Evolutionary conservation across 30 jellyfish, hydroid and myxozoan genomes (phyloP).

Genomic region (Mastigias papua): DNA sequence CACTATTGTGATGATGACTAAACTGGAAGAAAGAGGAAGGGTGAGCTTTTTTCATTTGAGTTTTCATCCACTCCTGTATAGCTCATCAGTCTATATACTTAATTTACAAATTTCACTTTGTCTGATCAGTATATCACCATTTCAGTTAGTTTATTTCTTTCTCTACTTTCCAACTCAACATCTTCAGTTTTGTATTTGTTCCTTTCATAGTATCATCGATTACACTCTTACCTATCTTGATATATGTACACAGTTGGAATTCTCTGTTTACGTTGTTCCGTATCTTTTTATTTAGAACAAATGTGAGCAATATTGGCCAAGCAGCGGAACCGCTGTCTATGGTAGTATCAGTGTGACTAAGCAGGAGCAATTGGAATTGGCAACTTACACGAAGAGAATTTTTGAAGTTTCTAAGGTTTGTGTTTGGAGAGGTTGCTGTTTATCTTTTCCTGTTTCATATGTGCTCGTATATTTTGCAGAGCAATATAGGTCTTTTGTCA

Average conservation of each 20-base stretch:
- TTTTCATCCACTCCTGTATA: no score
- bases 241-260: not conserved
- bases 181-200: no score
- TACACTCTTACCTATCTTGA: not conserved
- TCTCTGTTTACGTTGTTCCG: not conserved
- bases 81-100: no score
- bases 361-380: constrained; percentile 73
- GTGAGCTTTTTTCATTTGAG: constrained; percentile 40
- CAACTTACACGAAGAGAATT: constrained; percentile 86
- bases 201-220: not conserved
- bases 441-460: no score
- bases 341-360: constrained; percentile 83
- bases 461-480: no score
- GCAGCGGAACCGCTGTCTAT: constrained; percentile 76
- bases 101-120: no score
- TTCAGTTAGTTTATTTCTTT: no score
- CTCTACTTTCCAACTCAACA: no score
- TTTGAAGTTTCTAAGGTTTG: constrained; percentile 81
- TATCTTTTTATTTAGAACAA: constrained; percentile 64
- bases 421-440: not conserved
- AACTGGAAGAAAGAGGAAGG: constrained; percentile 97
- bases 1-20: constrained; percentile 97
- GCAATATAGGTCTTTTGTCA: no score
- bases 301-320: constrained; percentile 99
- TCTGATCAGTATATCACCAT: no score